phyloP scores from a whole-genome alignment of 92 coral and sea anemone species.

The Epizoanthus illoricatus region DNA sequence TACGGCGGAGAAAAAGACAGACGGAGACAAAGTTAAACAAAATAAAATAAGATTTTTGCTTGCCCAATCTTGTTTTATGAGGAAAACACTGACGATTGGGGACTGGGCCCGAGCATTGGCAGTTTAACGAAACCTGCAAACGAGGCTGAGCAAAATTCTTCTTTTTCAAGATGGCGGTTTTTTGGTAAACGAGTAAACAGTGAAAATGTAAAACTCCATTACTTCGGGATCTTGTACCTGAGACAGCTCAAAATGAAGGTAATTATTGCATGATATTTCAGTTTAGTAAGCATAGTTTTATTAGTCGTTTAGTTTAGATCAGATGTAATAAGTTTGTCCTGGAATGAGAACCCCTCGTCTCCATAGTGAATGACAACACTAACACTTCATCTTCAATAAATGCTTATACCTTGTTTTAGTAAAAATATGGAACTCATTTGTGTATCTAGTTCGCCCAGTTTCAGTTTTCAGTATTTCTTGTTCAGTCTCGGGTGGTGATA shows the following conservation, averaged over 20 bases:
- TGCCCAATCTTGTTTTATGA: no score
- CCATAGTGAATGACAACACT: constrained; percentile 40
- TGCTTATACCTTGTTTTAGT: background rate
- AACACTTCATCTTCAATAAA: background rate
- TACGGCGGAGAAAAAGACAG: no score
- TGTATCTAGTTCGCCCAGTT: no score
- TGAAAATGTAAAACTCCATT: background rate
- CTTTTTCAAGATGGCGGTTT: constrained; percentile 31
- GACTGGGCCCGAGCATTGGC: constrained; percentile 1
- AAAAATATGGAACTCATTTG: no score
- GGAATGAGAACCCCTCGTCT: constrained; percentile 5
- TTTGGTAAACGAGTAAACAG: constrained; percentile 15
- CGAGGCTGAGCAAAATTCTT: constrained; percentile 14
- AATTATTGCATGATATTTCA: background rate
- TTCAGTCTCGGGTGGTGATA: no score
- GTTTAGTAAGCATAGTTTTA: background rate
- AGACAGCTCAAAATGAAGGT: constrained; percentile 30
- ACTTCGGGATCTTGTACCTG: constrained; percentile 3
- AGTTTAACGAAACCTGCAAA: background rate
- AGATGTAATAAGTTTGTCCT: background rate
- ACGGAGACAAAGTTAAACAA: no score
- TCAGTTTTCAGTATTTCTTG: no score
- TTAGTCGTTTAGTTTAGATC: background rate
- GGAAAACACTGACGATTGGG: no score
- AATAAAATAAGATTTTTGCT: no score